A percentile compares a stretch with the other conserved stretches of the same genome.
These are phyloP conservation scores for Eucera pruinosa DNA, from an alignment of 2,888 invertebrate genomes.

Conservation along the genomic window DNA sequence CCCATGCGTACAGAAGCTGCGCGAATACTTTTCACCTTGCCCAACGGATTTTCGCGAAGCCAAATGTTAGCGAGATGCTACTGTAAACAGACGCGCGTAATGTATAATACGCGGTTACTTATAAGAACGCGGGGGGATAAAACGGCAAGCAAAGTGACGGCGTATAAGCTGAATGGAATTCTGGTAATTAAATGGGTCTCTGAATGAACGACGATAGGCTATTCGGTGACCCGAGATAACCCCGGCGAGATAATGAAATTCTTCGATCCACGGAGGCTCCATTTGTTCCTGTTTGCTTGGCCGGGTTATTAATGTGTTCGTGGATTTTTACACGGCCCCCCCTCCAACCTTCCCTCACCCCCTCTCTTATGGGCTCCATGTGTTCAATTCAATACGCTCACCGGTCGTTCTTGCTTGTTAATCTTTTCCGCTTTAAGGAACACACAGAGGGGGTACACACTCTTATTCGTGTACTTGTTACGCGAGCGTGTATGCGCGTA, in stretches of 20 bases:
- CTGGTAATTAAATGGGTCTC: slow-evolving; percentile 62
- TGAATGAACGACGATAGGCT: slow-evolving; percentile 59
- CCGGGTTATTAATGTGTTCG: slow-evolving; percentile 44
- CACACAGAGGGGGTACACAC: background rate
- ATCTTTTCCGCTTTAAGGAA: slow-evolving; percentile 60
- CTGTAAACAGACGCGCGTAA: background rate
- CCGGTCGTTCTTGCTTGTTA: slow-evolving; percentile 58
- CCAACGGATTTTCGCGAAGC: too few species aligned
- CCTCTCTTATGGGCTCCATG: slow-evolving; percentile 8
- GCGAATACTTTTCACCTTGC: too few species aligned
- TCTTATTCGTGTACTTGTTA: too few species aligned
- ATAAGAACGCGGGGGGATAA: too few species aligned
- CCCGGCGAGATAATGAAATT: slow-evolving; percentile 56
- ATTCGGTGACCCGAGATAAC: slow-evolving; percentile 62
- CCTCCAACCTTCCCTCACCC: too few species aligned
- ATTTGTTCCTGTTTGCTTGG: slow-evolving; percentile 42
- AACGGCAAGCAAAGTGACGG: slow-evolving; percentile 38
- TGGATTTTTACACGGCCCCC: slow-evolving; percentile 27
- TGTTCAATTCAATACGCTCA: slow-evolving; percentile 56
- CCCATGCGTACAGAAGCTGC: too few species aligned
- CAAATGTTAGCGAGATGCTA: too few species aligned
- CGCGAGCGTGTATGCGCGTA: background rate
- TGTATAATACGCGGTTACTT: slow-evolving; percentile 20
- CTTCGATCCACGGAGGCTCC: slow-evolving; percentile 52
- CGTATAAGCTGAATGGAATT: slow-evolving; percentile 62